Evolutionary conservation across 1,140 invertebrate species (phyloP).

Genomic region (Hylyphantes graminicola): DNA sequence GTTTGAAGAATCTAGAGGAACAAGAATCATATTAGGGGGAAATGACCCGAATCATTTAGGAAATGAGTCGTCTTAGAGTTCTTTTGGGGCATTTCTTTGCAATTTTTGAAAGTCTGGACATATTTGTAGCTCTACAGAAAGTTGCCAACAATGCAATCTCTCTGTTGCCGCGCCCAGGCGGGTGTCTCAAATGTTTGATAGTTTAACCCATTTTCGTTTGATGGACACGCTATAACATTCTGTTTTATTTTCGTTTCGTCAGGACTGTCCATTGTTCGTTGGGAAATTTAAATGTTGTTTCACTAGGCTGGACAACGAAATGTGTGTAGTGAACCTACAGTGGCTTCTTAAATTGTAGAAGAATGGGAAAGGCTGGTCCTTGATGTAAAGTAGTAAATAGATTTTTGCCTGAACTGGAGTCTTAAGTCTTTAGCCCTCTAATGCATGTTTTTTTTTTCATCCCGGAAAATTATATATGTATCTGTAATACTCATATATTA

Average conservation of each 20-base stretch:
- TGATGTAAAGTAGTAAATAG: too few relatives aligned
- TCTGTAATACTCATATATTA: too few relatives aligned
- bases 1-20: conserved; percentile 31
- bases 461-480: too few relatives aligned
- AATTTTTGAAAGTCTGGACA: too few relatives aligned
- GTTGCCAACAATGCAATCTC: not conserved
- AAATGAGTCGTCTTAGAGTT: not conserved
- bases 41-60: conserved; percentile 36
- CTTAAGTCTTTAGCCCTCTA: too few relatives aligned
- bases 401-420: too few relatives aligned
- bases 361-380: too few relatives aligned
- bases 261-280: not conserved
- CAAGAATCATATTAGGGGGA: conserved; percentile 33
- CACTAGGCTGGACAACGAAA: too few relatives aligned
- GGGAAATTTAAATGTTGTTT: too few relatives aligned
- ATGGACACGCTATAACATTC: not conserved
- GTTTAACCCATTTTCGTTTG: not conserved
- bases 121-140: not conserved
- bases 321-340: too few relatives aligned
- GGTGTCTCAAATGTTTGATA: not conserved
- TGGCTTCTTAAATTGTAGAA: too few relatives aligned
- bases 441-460: too few relatives aligned
- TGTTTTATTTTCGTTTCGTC: conserved; percentile 5
- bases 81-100: not conserved
- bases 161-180: not conserved